Evolutionary conservation across 1,140 invertebrate genomes (phyloP), one percentile per base, ranked within the genome.

Genomic region (Danaus melanippus): DNA sequence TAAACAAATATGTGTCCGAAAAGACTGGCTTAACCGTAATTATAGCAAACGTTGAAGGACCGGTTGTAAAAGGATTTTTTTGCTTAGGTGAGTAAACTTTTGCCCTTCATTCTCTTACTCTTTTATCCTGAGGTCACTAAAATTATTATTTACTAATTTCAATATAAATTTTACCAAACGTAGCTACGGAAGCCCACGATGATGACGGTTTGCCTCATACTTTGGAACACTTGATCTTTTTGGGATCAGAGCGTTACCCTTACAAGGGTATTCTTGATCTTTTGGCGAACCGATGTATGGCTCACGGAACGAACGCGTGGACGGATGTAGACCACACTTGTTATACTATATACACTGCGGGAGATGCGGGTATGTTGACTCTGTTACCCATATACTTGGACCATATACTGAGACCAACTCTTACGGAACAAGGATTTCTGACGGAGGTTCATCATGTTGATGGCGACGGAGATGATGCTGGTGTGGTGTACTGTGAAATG

Each of bases 401-500:
- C 78, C 96, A 98, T 76, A 92, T 98, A 66, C 88, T 98, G 7
- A 93, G 93, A 77, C 96, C 96, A 1, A 92, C 92, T 11, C 88
- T 98, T 12, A 93, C 91, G 42, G 92, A 96, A 64, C 88, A 92
- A 67, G 94, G 90, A 1, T 98, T 92, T 85, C 83, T 92, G 9
- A 98, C 96, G 10, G 96, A 98, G 88, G 95, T 98, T 1, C 95
- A 98, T 85, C 96, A 98, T 78, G 90, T 98, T 47, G 95, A 93
- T 75, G 92, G 91, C 4, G 90, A 95, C 60, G 97, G 96, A 3
- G 91, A 95, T 66, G 92, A 98, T 89, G 94, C 92, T 40, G 97
- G 97, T 40, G 94, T 97, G 32, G 95, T 97, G 1, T 98, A 98
- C 77, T 96, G 94, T 83, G 96, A 98, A 88, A 97, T 97, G 94